Evolutionary conservation across 2,797 vertebrate species (phyloP).

Genomic region (Silurus aristotelis): DNA sequence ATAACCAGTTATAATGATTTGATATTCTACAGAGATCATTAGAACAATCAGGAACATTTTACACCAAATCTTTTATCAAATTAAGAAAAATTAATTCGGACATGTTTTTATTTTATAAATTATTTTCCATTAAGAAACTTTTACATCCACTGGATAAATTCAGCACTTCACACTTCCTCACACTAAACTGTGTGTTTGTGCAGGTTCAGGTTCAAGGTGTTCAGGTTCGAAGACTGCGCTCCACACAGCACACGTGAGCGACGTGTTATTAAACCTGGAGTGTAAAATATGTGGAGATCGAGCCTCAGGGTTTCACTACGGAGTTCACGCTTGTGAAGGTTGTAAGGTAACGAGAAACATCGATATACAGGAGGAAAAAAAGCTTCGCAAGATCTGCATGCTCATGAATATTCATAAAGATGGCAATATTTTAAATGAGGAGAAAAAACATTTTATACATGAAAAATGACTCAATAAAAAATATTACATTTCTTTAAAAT

Average conservation of each 20-base stretch:
- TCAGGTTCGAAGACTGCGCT: constrained; percentile 74
- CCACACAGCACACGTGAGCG: constrained; percentile 58
- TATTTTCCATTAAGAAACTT: no score
- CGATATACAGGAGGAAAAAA: neutral
- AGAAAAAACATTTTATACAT: neutral
- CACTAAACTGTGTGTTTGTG: neutral
- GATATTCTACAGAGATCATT: no score
- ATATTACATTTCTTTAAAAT: no score
- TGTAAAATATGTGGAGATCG: constrained; percentile 84
- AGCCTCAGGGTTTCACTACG: constrained; percentile 84
- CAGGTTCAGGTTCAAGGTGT: constrained; percentile 72
- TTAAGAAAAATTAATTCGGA: no score
- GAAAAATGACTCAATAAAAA: neutral
- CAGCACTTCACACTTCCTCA: no score
- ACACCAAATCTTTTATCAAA: no score
- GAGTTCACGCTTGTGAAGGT: constrained; percentile 62
- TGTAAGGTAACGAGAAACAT: neutral
- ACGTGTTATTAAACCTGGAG: constrained; percentile 78
- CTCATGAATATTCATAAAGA: neutral
- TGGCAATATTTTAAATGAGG: neutral
- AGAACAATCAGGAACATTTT: no score
- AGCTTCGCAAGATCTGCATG: neutral
- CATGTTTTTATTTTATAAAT: no score
- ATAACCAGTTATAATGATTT: no score
- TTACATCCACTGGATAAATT: no score